phyloP scores from a whole-genome alignment of 2,888 invertebrate genomes.

The Agriopis leucophaearia region DNA sequence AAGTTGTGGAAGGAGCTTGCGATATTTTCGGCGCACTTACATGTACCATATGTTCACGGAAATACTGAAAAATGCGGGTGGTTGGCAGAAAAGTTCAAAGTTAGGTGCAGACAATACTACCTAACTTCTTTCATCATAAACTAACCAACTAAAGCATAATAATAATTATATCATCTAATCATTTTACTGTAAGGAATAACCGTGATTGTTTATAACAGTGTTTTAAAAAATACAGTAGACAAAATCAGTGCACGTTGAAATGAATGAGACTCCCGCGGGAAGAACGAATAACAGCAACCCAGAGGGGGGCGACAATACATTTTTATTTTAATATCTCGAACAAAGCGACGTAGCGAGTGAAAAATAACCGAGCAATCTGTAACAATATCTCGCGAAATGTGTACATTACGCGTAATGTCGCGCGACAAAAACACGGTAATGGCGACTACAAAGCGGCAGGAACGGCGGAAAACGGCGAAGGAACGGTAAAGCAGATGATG shows the following conservation, averaged over 20 bases:
- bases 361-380: conserved; percentile 58
- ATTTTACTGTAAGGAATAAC: too few species aligned
- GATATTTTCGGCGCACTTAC: too few species aligned
- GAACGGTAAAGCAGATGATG: background rate
- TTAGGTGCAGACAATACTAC: too few species aligned
- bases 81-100: too few species aligned
- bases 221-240: too few species aligned
- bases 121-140: too few species aligned
- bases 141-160: too few species aligned
- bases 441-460: conserved; percentile 60
- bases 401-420: conserved; percentile 56
- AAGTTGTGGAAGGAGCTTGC: too few species aligned
- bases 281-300: conserved; percentile 4
- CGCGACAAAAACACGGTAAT: conserved; percentile 65
- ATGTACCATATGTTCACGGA: too few species aligned
- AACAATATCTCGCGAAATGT: conserved; percentile 61
- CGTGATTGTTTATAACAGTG: too few species aligned
- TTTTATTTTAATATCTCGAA: conserved; percentile 37
- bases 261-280: background rate
- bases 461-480: conserved; percentile 1
- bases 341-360: conserved; percentile 44
- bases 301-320: conserved; percentile 19
- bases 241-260: background rate
- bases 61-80: too few species aligned
- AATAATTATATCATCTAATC: too few species aligned